Evolutionary conservation across 2,113 vertebrate species (phyloP), one percentile per base, ranked within the genome.

Genomic region (Acanthochromis polyacanthus): DNA sequence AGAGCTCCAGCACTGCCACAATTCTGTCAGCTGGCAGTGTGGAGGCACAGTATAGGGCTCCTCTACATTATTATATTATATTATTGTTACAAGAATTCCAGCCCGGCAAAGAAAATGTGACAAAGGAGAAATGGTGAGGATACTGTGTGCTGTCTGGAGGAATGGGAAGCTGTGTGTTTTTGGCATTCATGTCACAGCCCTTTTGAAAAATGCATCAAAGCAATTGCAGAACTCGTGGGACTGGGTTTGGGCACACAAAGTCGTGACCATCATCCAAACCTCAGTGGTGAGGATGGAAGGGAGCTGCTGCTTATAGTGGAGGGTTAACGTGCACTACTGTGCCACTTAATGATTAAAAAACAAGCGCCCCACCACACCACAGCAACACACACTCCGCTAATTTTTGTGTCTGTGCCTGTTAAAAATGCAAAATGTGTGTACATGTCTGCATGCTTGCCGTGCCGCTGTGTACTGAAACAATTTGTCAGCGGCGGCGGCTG

Each of bases 151-250:
- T 74, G 75, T 85, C 71, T 88, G 86, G 72, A 88, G 87, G 81
- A 90, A 87, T 53, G 85, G 78, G 80, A 82, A 80, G 65, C 80
- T 66, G n/a, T 78, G 67, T 60, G 75, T 83, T 86, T 77, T 91
- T 91, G 89, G 86, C 86, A 92, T 90, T 89, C 81, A 65, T 88
- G 90, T 91, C 91, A 92, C 83, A 89, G 82, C 57, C 87, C 84
- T 88, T 92, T 89, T 92, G 81, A 93, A 93, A 93, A 91, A 93
- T 93, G 93, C 91, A 93, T 93, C 93, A 93, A 92, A 92, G 93
- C 86, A 83, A 88, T 77, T 52, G 79, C 64, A 82, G 83, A 90
- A 83, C 86, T 81, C 75, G 28, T 48, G 84, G 86, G 88, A 92
- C 75, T 48, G 38, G 36, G 80, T 89, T 89, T 88, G 87, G 87